phyloP scores from a whole-genome alignment of 2,113 vertebrate genomes.

The Terrapene triunguis region DNA sequence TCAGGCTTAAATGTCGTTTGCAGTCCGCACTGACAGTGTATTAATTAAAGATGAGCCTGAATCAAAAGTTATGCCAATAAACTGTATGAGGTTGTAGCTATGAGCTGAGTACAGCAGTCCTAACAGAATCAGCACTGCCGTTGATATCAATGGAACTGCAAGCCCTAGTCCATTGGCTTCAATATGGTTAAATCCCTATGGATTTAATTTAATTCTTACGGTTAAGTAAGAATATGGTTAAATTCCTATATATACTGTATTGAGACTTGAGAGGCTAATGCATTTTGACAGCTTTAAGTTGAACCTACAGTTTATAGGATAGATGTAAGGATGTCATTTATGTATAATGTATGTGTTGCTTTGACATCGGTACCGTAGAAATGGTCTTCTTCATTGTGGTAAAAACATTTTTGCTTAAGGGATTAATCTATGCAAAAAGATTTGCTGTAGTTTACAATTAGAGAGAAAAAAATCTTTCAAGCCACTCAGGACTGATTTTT shows the following conservation, averaged over 20 bases:
- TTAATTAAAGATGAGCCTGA: background rate
- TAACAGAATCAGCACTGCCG: background rate
- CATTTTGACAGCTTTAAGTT: rapidly evolving
- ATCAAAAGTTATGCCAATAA: background rate
- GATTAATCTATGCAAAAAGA: background rate
- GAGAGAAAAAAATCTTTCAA: constrained; percentile 46
- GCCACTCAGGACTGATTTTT: constrained; percentile 27
- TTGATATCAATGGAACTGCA: background rate
- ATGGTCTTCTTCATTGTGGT: background rate
- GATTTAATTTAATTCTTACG: no score
- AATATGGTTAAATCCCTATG: background rate
- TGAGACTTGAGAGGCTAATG: rapidly evolving
- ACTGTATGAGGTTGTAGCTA: background rate
- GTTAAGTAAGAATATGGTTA: background rate
- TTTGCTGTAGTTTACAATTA: background rate
- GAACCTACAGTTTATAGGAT: rapidly evolving
- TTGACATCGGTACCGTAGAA: rapidly evolving
- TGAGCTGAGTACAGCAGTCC: background rate
- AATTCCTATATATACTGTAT: background rate
- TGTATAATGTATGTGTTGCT: rapidly evolving
- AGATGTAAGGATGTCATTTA: rapidly evolving
- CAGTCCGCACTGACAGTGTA: background rate
- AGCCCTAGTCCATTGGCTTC: background rate
- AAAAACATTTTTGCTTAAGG: background rate
- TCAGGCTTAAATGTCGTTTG: no score